A percentile compares a stretch with the other conserved stretches of the same genome.
Conservation (phyloP, 2,888 invertebrate species). For the Drosophila nr. perissopoda region DNA sequence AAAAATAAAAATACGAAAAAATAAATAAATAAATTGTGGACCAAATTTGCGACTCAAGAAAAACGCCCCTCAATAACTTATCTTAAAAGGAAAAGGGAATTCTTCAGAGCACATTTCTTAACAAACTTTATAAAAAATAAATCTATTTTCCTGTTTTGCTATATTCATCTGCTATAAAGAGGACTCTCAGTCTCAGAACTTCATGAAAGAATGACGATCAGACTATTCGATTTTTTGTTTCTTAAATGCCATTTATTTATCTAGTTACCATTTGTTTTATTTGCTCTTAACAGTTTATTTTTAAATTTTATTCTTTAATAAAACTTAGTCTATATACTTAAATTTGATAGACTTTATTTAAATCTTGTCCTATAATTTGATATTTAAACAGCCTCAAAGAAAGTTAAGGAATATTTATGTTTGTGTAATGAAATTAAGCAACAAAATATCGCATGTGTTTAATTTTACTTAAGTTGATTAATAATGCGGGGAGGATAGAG, state of each 20-base stretch:
- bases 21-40: neutral
- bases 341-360: neutral
- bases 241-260: neutral
- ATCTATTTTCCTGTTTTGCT: neutral
- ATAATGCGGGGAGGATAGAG: neutral
- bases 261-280: neutral
- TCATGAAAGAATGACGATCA: neutral
- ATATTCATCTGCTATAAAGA: neutral
- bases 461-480: neutral
- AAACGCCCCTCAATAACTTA: neutral
- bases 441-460: neutral
- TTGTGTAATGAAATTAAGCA: neutral
- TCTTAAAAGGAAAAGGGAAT: neutral
- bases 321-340: neutral
- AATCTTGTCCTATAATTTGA: neutral
- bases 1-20: neutral
- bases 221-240: rapidly evolving
- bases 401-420: neutral
- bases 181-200: neutral
- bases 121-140: neutral
- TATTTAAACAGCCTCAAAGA: neutral
- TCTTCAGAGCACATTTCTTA: neutral
- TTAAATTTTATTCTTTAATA: neutral
- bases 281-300: neutral
- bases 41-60: neutral